Base-by-base conservation (phyloP, 2,888 invertebrate species). In the Coenonympha glycerion region DNA sequence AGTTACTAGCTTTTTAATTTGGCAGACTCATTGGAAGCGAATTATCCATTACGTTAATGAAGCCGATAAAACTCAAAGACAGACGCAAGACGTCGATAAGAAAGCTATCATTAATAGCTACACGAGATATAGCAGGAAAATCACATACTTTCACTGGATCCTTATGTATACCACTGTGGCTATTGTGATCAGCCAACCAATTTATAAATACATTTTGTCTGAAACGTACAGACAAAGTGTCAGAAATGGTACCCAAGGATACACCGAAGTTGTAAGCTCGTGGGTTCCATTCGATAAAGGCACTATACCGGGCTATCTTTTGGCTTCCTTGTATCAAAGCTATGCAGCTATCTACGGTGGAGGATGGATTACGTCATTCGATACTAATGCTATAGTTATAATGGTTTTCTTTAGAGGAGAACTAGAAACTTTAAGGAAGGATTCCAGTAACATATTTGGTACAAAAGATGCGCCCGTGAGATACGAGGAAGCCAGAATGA, bases 231-330 rank as follows among this genome's bases (percentile, higher is more conserved):
- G 79, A 53, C 58, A 57, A 0, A 75, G 68, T 41, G 70, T 79
- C 0, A 69, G 44, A 37, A 76, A 72, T 56, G 83, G 84, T 0
- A 70, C 69, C 0, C 75, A 73, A 1, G 51, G 61, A 0, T 85
- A 82, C 9, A 54, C 74, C 1, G 72, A 80, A 62, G 78, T 85
- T 0, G 79, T 83, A 0, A 84, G 81, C 33, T 82, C 84, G 1
- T 86, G 84, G 84, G 77, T 83, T 0, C 85, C 86, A 0, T 84
- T 82, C 26, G 63, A 81, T 50, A 86, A 86, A 52, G 79, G 62
- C 13, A 70, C 61, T 0, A 33, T 65, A 0, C 34, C 47, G 3
- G 82, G 85, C 0, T 79, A 82, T 52, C 34, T 83, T 3, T 57
- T 53, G 0, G 79, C 83, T 0, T 81, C 75, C 0, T 26, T 61